phyloP scores from a whole-genome alignment of 2,888 invertebrate species.

The Yponomeuta sedellus region DNA sequence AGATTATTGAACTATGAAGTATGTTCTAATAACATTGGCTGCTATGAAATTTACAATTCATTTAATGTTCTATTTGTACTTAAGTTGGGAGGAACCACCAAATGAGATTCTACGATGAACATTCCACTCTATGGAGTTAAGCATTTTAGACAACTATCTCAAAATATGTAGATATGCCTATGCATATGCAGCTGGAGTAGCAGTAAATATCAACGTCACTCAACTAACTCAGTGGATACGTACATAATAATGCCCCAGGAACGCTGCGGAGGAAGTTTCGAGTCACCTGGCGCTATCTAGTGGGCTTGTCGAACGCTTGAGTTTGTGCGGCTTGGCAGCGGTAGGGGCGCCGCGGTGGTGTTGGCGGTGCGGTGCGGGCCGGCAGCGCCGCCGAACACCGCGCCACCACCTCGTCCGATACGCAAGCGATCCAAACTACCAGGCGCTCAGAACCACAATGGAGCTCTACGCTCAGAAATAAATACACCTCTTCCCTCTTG shows the following conservation, averaged over 20 bases:
- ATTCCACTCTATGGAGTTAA: too few species aligned
- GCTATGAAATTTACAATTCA: neutral
- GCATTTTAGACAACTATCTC: too few species aligned
- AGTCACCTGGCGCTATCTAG: constrained; percentile 18
- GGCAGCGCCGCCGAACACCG: constrained; percentile 28
- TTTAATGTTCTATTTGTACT: neutral
- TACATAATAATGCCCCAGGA: too few species aligned
- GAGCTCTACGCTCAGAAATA: constrained; percentile 28
- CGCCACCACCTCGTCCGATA: constrained; percentile 73
- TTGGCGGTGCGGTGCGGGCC: constrained; percentile 29
- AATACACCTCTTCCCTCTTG: constrained; percentile 30
- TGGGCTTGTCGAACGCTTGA: constrained; percentile 18
- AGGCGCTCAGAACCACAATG: constrained; percentile 45
- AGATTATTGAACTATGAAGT: neutral
- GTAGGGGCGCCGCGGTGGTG: constrained; percentile 14
- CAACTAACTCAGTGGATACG: too few species aligned
- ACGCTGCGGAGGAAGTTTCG: neutral
- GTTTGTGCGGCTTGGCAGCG: constrained; percentile 28
- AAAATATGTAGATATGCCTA: too few species aligned
- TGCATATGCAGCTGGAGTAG: too few species aligned
- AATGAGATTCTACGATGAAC: neutral
- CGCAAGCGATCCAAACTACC: constrained; percentile 68
- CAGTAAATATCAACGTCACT: too few species aligned
- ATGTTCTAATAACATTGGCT: neutral
- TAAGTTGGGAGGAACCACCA: neutral